These are phyloP conservation scores for Altica lythri DNA, from an alignment of 2,888 invertebrate species.

Conservation along the genomic window DNA sequence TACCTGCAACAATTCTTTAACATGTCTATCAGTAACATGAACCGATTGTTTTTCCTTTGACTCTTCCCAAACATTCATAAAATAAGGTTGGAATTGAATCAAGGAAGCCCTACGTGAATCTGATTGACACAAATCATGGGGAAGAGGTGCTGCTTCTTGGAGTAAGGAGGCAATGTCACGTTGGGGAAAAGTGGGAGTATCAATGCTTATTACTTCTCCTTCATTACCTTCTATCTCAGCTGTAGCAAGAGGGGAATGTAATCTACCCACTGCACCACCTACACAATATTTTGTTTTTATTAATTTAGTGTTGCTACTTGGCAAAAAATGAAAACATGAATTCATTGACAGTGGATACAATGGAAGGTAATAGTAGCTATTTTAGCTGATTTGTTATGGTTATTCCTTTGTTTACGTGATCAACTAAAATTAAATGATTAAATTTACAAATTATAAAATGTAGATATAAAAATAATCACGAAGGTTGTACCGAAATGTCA, in stretches of 20 bases:
- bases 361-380: no score
- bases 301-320: neutral
- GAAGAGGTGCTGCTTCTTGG: constrained; percentile 66
- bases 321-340: no score
- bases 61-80: constrained; percentile 68
- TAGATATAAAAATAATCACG: no score
- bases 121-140: constrained; percentile 54
- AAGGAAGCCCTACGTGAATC: constrained; percentile 36
- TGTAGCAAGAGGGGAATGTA: constrained; percentile 65
- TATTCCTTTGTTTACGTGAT: no score
- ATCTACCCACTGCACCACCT: constrained; percentile 63
- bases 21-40: constrained; percentile 56
- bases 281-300: no score
- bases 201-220: constrained; percentile 76
- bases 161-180: constrained; percentile 72
- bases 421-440: no score
- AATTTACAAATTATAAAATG: no score
- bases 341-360: no score
- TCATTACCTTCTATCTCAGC: constrained; percentile 86
- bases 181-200: constrained; percentile 73
- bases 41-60: constrained; percentile 17
- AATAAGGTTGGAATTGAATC: constrained; percentile 59
- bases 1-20: constrained; percentile 66
- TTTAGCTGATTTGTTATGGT: no score
- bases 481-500: no score